Evolutionary conservation across 1,140 invertebrate species (phyloP), one percentile per base, ranked within the genome.

Genomic region (Orussus abietinus): DNA sequence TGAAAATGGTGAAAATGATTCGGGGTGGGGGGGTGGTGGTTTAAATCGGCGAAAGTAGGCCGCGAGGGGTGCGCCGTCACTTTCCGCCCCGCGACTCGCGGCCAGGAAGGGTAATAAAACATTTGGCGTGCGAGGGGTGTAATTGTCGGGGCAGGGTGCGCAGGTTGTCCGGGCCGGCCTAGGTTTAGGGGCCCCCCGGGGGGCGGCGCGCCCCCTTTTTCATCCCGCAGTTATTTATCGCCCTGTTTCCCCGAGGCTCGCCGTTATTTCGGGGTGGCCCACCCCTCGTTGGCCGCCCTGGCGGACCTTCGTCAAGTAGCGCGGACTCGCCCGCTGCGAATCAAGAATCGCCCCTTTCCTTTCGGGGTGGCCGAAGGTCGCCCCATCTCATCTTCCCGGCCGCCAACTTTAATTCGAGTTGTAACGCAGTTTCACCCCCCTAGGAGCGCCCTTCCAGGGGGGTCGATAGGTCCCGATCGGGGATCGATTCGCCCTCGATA

Each of bases 201-300:
- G 61, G 63, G 62, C 58, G 64, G 55, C 55, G 55, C 61, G 56
- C 64, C 66, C 66, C 66, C 62, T 66, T 69, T 66, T 69, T 69
- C 62, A 69, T 69, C 57, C 62, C 64, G 59, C 62, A 59, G 66
- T 66, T 69, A 69, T 66, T 69, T 66, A 69, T 69, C 61, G 55
- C 55, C 56, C 52, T 59, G 49, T 53, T 53, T 57, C 50, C 50
- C 43, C 25, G 12, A 32, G 31, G 10, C 10, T 13, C n/a, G n/a
- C n/a, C n/a, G n/a, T n/a, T n/a, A n/a, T n/a, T n/a, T n/a, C n/a
- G n/a, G n/a, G n/a, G n/a, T n/a, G n/a, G n/a, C n/a, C n/a, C n/a
- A n/a, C n/a, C n/a, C n/a, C n/a, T n/a, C n/a, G n/a, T n/a, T n/a
- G n/a, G n/a, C n/a, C 30, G 10, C 38, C 31, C 26, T 21, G 36